Percentiles rank a stretch among this genome's conserved stretches.
These are phyloP conservation scores for Aphidius gifuensis DNA, from an alignment of 1,140 invertebrate genomes.

Conservation along the genomic window DNA sequence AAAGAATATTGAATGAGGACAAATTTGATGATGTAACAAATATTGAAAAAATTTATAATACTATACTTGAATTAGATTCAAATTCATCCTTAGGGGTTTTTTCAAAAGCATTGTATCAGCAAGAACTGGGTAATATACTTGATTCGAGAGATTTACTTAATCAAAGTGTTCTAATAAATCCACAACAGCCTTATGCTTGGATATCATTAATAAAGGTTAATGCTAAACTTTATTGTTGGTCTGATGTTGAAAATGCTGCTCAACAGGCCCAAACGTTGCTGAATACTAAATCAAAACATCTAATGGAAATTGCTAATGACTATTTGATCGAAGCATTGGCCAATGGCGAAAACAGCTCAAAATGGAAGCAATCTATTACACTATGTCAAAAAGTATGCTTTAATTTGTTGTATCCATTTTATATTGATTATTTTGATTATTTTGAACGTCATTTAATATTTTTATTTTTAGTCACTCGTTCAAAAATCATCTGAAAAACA, in stretches of 20 bases:
- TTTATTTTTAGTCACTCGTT: slow-evolving; percentile 37
- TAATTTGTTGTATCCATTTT: background rate
- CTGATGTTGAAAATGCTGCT: slow-evolving; percentile 57
- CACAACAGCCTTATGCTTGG: slow-evolving; percentile 50
- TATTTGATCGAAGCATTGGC: slow-evolving; percentile 45
- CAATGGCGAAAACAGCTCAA: slow-evolving; percentile 50
- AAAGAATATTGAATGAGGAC: slow-evolving; percentile 43
- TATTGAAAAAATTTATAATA: slow-evolving; percentile 54
- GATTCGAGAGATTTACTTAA: slow-evolving; percentile 57
- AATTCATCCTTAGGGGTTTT: slow-evolving; percentile 61
- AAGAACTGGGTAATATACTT: slow-evolving; percentile 54
- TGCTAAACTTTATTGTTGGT: slow-evolving; percentile 59
- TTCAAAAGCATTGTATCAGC: slow-evolving; percentile 60
- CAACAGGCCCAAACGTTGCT: slow-evolving; percentile 46
- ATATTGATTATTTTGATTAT: background rate
- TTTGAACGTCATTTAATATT: slow-evolving; percentile 24
- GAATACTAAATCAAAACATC: slow-evolving; percentile 28
- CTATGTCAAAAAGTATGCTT: slow-evolving; percentile 44
- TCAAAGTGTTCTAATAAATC: slow-evolving; percentile 37
- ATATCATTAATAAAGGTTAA: slow-evolving; percentile 55
- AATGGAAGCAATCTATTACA: slow-evolving; percentile 54
- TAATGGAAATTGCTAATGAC: slow-evolving; percentile 36
- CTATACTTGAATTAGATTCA: slow-evolving; percentile 53
- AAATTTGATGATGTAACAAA: slow-evolving; percentile 39
- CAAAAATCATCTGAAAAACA: slow-evolving; percentile 33